Evolutionary conservation across 2,797 vertebrate species (phyloP).

Genomic region (Trichosurus vulpecula): DNA sequence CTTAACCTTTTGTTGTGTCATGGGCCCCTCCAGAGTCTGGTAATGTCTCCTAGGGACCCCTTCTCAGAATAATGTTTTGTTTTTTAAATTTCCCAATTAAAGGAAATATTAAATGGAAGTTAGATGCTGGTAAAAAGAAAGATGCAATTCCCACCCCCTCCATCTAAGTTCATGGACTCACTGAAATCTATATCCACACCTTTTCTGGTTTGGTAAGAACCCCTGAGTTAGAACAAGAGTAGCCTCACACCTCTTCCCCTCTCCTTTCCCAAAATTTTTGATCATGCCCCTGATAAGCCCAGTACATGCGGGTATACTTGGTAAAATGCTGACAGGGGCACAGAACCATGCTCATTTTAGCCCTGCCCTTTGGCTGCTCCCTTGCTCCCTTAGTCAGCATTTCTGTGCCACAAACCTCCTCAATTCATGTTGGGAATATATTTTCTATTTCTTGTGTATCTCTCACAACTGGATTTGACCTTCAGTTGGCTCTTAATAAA

Average conservation of each 20-base stretch:
- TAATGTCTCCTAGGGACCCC: not conserved
- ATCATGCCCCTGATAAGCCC: not conserved
- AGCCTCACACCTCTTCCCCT: not conserved
- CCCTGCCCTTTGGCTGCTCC: not conserved
- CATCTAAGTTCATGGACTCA: not conserved
- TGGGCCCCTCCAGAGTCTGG: not conserved
- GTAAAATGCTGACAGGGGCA: not conserved
- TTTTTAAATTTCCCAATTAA: not conserved
- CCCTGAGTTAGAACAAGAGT: not conserved
- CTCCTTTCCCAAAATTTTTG: not conserved
- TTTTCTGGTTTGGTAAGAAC: not conserved
- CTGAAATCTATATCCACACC: not conserved
- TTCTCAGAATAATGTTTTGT: not conserved
- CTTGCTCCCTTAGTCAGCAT: not conserved
- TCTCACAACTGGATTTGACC: not conserved
- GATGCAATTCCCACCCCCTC: not conserved
- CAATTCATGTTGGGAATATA: not conserved
- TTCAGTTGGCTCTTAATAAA: conserved; percentile 29
- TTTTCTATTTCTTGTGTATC: not conserved
- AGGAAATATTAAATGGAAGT: not conserved
- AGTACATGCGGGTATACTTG: not conserved
- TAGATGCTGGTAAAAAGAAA: not conserved
- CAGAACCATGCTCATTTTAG: not conserved
- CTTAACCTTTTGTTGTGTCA: not conserved
- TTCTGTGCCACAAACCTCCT: not conserved